Evolutionary conservation across 2,113 vertebrate species (phyloP).

Genomic region (Xyrauchen texanus): DNA sequence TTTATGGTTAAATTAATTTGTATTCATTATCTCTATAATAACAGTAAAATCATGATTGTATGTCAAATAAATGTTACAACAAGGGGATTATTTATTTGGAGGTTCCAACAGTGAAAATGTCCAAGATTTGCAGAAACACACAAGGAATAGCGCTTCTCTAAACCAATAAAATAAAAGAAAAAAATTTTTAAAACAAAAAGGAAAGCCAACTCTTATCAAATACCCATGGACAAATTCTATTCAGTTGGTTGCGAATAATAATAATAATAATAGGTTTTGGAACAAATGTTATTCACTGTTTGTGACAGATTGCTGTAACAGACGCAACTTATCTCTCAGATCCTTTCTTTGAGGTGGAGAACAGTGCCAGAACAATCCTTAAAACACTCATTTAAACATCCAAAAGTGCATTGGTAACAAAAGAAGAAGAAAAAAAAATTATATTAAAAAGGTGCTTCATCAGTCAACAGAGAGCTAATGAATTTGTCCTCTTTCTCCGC

Average conservation of each 20-base stretch:
- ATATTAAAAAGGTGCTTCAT: slow-evolving; percentile 13
- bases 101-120: too few relatives aligned
- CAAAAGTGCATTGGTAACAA: not conserved
- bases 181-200: not conserved
- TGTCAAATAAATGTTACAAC: too few relatives aligned
- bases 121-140: too few relatives aligned
- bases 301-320: slow-evolving; percentile 34
- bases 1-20: too few relatives aligned
- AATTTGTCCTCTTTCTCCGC: not conserved
- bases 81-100: too few relatives aligned
- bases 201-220: slow-evolving; percentile 6
- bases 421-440: not conserved
- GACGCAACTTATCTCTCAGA: slow-evolving; percentile 29
- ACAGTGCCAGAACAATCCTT: slow-evolving; percentile 35
- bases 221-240: not conserved
- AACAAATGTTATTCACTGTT: not conserved
- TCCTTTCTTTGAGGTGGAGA: slow-evolving; percentile 24
- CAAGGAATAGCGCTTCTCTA: too few relatives aligned
- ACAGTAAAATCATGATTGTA: too few relatives aligned
- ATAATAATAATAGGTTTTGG: slow-evolving; percentile 24
- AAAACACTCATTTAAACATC: not conserved
- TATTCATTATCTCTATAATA: too few relatives aligned
- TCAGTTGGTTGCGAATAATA: not conserved
- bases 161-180: too few relatives aligned
- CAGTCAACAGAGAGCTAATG: slow-evolving; percentile 15